Conservation (phyloP, 2,113 vertebrate genomes). For the Cololabis saira region DNA sequence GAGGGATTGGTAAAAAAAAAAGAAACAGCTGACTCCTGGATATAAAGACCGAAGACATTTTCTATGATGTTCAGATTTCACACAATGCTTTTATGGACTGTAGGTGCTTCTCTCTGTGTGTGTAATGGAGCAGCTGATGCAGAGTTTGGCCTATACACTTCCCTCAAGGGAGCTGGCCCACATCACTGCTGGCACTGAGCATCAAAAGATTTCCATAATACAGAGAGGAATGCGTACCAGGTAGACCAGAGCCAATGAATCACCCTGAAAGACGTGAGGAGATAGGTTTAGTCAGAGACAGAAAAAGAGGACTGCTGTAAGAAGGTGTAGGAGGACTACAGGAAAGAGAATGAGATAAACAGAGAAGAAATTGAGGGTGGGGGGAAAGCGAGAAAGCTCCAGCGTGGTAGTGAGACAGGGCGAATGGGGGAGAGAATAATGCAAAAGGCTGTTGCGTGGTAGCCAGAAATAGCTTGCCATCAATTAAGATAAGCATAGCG, state of each 20-base stretch:
- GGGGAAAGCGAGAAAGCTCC: constrained; percentile 14
- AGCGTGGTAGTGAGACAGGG: constrained; percentile 13
- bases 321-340: constrained; percentile 13
- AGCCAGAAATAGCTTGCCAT: constrained; percentile 66
- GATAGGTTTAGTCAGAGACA: constrained; percentile 28
- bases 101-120: constrained; percentile 5
- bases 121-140: constrained; percentile 32
- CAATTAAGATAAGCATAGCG: constrained; percentile 69
- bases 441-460: constrained; percentile 41
- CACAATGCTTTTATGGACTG: constrained; percentile 9
- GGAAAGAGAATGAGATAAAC: constrained; percentile 36
- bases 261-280: constrained; percentile 42
- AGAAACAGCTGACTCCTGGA: constrained; percentile 25
- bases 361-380: constrained; percentile 30
- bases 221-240: constrained; percentile 55
- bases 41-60: constrained; percentile 12
- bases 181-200: constrained; percentile 48
- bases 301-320: not conserved
- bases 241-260: constrained; percentile 69
- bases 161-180: constrained; percentile 39
- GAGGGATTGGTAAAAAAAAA: constrained; percentile 1
- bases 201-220: constrained; percentile 69
- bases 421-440: constrained; percentile 19
- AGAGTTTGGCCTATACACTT: constrained; percentile 28
- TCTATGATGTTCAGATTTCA: constrained; percentile 1